Conservation (phyloP, 2,113 vertebrate species). For the Misgurnus anguillicaudatus region DNA sequence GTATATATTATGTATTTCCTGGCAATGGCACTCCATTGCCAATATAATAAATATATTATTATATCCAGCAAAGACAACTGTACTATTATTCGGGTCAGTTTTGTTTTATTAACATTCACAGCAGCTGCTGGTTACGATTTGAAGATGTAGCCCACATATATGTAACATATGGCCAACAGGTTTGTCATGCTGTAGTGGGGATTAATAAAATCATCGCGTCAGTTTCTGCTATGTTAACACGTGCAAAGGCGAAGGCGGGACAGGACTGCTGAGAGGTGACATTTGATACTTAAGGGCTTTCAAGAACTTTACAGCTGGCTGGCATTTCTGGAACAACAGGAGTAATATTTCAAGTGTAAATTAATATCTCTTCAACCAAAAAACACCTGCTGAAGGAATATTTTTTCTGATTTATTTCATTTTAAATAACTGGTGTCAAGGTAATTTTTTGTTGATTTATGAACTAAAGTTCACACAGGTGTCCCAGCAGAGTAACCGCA, state of each 20-base stretch:
- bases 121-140: constrained; percentile 60
- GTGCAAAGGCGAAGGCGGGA: background rate
- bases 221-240: constrained; percentile 41
- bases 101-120: constrained; percentile 33
- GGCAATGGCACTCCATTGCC: constrained; percentile 61
- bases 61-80: constrained; percentile 56
- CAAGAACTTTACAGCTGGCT: background rate
- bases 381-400: too few species aligned
- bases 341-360: background rate
- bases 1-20: constrained; percentile 60
- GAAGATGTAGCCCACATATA: constrained; percentile 36
- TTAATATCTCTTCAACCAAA: too few species aligned
- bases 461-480: background rate
- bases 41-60: constrained; percentile 65
- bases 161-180: constrained; percentile 59
- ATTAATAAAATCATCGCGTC: constrained; percentile 61
- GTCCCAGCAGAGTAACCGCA: background rate
- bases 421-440: background rate
- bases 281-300: constrained; percentile 5
- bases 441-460: background rate
- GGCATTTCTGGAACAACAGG: background rate
- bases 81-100: constrained; percentile 55
- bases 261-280: background rate
- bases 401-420: too few species aligned
- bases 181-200: constrained; percentile 52